Conservation (phyloP, 2,797 vertebrate species). For the Acrossocheilus wenchowensis region DNA sequence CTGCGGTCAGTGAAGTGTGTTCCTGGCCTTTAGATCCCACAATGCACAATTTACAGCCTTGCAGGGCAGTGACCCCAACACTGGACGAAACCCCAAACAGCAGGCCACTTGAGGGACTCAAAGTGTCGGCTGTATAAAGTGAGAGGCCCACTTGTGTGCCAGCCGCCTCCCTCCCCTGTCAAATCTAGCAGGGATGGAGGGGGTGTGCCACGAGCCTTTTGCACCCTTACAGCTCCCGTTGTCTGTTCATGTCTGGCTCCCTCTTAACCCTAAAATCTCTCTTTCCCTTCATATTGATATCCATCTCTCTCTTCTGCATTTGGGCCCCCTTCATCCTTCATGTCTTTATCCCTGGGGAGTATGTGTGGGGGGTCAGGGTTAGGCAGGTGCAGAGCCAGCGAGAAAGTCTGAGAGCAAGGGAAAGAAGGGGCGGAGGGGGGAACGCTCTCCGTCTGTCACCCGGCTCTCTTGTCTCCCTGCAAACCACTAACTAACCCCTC, state of each 20-base stretch:
- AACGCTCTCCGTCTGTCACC: constrained; percentile 74
- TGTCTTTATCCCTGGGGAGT: constrained; percentile 36
- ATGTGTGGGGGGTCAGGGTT: constrained; percentile 62
- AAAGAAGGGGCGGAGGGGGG: constrained; percentile 40
- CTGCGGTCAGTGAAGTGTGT: constrained; percentile 19
- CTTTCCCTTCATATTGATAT: constrained; percentile 51
- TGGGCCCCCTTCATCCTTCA: constrained; percentile 22
- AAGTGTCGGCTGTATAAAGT: constrained; percentile 66
- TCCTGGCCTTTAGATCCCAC: constrained; percentile 45
- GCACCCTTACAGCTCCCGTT: constrained; percentile 63
- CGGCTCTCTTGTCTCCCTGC: constrained; percentile 64
- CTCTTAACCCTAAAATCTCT: constrained; percentile 12
- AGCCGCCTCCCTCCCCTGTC: constrained; percentile 50
- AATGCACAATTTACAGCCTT: constrained; percentile 61
- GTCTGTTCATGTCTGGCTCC: constrained; percentile 58
- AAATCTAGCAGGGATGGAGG: constrained; percentile 63
- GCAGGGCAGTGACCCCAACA: constrained; percentile 62
- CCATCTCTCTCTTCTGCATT: constrained; percentile 3
- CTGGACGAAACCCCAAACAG: constrained; percentile 58
- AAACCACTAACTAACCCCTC: constrained; percentile 50
- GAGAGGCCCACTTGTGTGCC: constrained; percentile 69
- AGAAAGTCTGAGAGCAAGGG: constrained; percentile 45
- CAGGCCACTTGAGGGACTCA: constrained; percentile 75
- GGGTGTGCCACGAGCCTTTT: constrained; percentile 75
- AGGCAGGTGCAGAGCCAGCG: constrained; percentile 76